Evolutionary conservation across 2,113 vertebrate species (phyloP).

Genomic region (Nannospalax galili): DNA sequence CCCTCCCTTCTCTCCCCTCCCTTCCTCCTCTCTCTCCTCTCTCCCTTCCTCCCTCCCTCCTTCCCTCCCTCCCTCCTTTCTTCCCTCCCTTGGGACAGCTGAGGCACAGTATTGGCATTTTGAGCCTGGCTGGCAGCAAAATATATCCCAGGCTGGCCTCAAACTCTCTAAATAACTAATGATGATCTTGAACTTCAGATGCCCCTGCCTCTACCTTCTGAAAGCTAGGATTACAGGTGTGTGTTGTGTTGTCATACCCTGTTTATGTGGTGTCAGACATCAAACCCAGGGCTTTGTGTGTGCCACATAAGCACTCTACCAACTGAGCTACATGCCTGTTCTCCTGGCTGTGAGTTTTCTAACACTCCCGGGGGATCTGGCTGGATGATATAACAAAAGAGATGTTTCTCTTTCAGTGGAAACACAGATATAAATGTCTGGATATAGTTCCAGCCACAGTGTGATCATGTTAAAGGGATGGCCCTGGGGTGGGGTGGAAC

Average conservation of each 20-base stretch:
- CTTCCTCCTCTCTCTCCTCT: background rate
- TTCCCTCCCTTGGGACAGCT: background rate
- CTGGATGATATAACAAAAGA: background rate
- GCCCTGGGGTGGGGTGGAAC: too few species aligned
- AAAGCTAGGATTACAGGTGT: background rate
- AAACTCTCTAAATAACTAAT: background rate
- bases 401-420: background rate
- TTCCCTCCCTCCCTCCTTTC: fast-evolving
- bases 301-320: too few species aligned
- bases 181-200: background rate
- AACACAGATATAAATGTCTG: background rate
- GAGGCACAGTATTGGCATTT: background rate
- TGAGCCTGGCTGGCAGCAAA: background rate
- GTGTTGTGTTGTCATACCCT: too few species aligned
- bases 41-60: background rate
- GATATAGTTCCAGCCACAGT: background rate
- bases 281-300: background rate
- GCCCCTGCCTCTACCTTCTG: background rate
- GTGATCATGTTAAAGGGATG: too few species aligned
- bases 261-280: background rate
- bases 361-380: background rate
- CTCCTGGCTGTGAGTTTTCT: background rate
- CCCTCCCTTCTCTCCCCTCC: too few species aligned
- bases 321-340: background rate
- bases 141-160: background rate